Conservation (phyloP, 2,113 vertebrate species). For the Ceuthmochares aereus region DNA sequence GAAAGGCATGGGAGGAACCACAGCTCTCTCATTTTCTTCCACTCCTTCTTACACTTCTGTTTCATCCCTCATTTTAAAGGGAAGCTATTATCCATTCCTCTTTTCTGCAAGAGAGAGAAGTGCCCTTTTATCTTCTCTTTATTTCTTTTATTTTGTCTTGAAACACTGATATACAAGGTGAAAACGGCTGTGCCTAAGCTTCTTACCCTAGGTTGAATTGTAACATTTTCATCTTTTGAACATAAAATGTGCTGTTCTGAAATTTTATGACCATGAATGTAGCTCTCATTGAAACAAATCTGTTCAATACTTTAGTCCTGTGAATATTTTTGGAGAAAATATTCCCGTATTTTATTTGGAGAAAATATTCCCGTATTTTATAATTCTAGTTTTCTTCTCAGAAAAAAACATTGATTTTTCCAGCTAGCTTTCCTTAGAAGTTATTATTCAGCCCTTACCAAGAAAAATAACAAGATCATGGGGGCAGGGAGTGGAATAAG, state of each 20-base stretch:
- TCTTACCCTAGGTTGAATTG: neutral
- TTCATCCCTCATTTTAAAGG: neutral
- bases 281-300: neutral
- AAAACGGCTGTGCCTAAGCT: neutral
- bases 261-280: neutral
- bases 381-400: neutral
- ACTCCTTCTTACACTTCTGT: neutral
- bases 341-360: neutral
- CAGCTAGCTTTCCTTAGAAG: neutral
- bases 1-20: neutral
- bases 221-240: neutral
- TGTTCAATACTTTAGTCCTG: neutral
- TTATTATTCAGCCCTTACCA: neutral
- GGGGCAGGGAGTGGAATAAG: accelerated
- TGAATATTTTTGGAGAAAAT: neutral
- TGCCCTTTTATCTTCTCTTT: too few species aligned
- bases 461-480: neutral
- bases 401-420: neutral
- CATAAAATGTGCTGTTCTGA: neutral
- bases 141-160: neutral
- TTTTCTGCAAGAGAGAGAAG: neutral
- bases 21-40: neutral
- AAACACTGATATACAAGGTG: neutral
- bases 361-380: neutral
- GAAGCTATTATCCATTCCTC: neutral